Evolutionary conservation across 92 coral and sea anemone genomes (phyloP).

Genomic region (Zoanthus sansibaricus): DNA sequence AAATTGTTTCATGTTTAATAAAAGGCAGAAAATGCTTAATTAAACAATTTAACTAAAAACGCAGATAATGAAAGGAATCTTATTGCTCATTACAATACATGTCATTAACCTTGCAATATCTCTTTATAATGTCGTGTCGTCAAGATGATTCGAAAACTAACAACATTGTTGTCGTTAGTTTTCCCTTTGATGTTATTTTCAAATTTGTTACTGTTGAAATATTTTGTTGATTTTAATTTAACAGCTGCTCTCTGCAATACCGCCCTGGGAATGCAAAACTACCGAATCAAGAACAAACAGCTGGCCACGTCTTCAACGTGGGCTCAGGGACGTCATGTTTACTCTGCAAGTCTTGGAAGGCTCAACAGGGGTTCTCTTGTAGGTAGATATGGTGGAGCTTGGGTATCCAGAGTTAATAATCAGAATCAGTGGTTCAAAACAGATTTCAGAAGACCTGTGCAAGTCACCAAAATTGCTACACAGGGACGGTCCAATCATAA

Average conservation of each 20-base stretch:
- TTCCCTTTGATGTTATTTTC: not conserved
- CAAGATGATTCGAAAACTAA: too few species aligned
- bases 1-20: too few species aligned
- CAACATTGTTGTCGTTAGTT: too few species aligned
- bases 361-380: slow-evolving; percentile 31
- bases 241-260: slow-evolving; percentile 54
- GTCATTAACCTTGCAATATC: too few species aligned
- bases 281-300: slow-evolving; percentile 51
- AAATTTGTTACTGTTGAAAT: not conserved
- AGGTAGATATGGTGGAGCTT: slow-evolving; percentile 30
- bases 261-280: slow-evolving; percentile 64
- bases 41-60: too few species aligned
- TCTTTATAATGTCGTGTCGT: too few species aligned
- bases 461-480: slow-evolving; percentile 72
- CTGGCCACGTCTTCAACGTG: slow-evolving; percentile 61
- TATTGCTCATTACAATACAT: too few species aligned
- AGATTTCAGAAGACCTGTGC: slow-evolving; percentile 75
- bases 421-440: slow-evolving; percentile 55
- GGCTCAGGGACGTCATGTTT: slow-evolving; percentile 19
- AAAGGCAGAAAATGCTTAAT: too few species aligned
- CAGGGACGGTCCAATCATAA: slow-evolving; percentile 78
- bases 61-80: too few species aligned
- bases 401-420: slow-evolving; percentile 22
- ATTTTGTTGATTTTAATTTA: not conserved
- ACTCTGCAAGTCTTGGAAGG: slow-evolving; percentile 54